Base-by-base conservation (phyloP, 2,113 vertebrate genomes). In the Platichthys flesus region DNA sequence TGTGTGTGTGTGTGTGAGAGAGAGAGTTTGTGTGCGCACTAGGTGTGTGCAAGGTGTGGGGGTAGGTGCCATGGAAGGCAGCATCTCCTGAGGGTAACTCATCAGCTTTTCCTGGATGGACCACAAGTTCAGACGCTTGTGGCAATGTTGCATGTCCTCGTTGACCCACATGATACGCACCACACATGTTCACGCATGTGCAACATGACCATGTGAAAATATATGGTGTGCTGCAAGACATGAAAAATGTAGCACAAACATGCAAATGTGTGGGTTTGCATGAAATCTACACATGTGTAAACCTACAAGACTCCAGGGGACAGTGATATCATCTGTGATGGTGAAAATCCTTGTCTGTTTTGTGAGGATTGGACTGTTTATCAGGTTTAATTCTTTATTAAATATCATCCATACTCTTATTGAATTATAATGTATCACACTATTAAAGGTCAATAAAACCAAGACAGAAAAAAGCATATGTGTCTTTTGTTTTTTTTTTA, bases 61-160 rank as follows among this genome's bases (percentile, higher is more conserved):
- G 84, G 82, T 78, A 85, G 88, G 78, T 80, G 82, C 47, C 74
- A 80, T 69, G 56, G 81, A 90, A 91, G 60, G 71, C 77, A 85
- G 15, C 76, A 83, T 85, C 81, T 91, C 92, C 90, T 86, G 70
- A 83, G 91, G 90, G 84, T 79, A 88, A 47, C 78, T 90, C 84
- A 78, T 88, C 86, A 89, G 89, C 79, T 84, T 90, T 91, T 91
- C 92, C 87, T 89, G 87, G 88, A 89, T 66, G 86, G 68, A 84
- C 67, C 82, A 82, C 78, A 80, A 72, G 87, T 87, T 92, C 76
- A 90, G 85, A 71, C 1, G 76, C 89, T 93, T 60, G 68, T 83
- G 83, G 90, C 87, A n/a, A 66, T 84, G 82, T 62, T 82, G 52
- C 74, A 51, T 79, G 86, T 91, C 83, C 82, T 90, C 15, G 71